Evolutionary conservation across 2,797 vertebrate species (phyloP), one percentile per base, ranked within the genome.

Genomic region (Holocentrus rufus): DNA sequence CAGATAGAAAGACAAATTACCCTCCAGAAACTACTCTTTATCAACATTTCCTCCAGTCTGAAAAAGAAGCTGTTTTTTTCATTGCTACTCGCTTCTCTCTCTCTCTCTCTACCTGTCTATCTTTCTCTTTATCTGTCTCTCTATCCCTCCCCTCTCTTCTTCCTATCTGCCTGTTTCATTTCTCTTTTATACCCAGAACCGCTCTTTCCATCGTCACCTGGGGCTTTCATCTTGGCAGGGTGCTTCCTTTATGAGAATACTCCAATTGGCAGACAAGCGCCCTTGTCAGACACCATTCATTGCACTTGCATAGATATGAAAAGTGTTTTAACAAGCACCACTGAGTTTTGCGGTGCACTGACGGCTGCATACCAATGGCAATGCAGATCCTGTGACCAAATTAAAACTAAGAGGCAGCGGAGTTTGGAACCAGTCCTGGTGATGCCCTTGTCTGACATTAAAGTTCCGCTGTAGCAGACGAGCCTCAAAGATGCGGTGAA

Each of bases 251-350:
- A 85, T 89, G 87, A 90, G 84, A 88, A 87, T 79, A 76, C 85
- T 81, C 84, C 87, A 89, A 91, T 91, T 89, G 92, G 89, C 83
- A 90, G 80, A 88, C 89, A 87, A 90, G 89, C 76, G 72, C 79
- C 86, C 90, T 89, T 90, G 92, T 92, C 90, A 92, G 87, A 91
- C 90, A 84, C 83, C 81, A 91, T 91, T 92, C 90, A 87, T 87
- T 86, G 87, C 85, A 86, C 90, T 90, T 84, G 85, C 83, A 76
- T 82, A 74, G 91, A 92, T 92, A 87, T 89, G 87, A 91, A 88
- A 90, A 88, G 84, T 82, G 87, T 87, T 91, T 87, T 90, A 90
- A 92, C 88, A 90, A 91, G 90, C 88, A 76, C 81, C 55, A 25
- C 83, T 80, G 86, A 83, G 83, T 89, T 86, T 87, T 84, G 78